These are phyloP conservation scores for Rissa tridactyla DNA, from an alignment of 2,113 vertebrate species.

Conservation along the genomic window DNA sequence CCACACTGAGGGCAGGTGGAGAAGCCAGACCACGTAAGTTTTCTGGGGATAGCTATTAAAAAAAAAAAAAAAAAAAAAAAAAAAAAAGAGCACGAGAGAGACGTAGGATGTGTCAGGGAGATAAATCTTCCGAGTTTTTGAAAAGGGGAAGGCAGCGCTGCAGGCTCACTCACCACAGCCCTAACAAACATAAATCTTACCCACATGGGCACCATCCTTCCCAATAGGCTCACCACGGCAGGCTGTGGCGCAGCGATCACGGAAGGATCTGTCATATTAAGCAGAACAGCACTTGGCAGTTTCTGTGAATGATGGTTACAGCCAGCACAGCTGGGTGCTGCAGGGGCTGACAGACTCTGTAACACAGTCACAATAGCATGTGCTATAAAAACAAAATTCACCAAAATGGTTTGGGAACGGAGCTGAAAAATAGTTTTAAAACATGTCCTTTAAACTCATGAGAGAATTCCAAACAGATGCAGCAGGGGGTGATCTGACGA, in stretches of 20 bases:
- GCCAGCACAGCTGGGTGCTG: slow-evolving; percentile 53
- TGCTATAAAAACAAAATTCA: not conserved
- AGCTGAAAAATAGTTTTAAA: not conserved
- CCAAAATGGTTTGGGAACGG: not conserved
- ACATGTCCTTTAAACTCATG: not conserved
- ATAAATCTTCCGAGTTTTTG: slow-evolving; percentile 19
- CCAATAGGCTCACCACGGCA: not conserved
- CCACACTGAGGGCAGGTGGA: not conserved
- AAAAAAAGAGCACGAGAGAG: not conserved
- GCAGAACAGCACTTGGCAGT: slow-evolving; percentile 32
- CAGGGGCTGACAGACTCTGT: slow-evolving; percentile 31
- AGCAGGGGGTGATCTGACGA: rapidly evolving
- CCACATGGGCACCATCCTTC: slow-evolving; percentile 31
- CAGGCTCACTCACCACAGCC: slow-evolving; percentile 26
- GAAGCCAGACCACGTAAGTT: not conserved
- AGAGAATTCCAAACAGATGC: not conserved
- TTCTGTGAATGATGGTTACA: slow-evolving; percentile 16
- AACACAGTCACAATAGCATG: slow-evolving; percentile 11
- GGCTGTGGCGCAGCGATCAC: not conserved
- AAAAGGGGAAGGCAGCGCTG: not conserved
- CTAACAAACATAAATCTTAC: slow-evolving; percentile 28
- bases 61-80: not conserved
- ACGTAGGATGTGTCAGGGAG: not conserved
- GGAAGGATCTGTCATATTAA: slow-evolving; percentile 35
- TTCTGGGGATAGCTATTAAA: not conserved